Base-by-base conservation (phyloP, 2,113 vertebrate species). In the Tachysurus vachellii region DNA sequence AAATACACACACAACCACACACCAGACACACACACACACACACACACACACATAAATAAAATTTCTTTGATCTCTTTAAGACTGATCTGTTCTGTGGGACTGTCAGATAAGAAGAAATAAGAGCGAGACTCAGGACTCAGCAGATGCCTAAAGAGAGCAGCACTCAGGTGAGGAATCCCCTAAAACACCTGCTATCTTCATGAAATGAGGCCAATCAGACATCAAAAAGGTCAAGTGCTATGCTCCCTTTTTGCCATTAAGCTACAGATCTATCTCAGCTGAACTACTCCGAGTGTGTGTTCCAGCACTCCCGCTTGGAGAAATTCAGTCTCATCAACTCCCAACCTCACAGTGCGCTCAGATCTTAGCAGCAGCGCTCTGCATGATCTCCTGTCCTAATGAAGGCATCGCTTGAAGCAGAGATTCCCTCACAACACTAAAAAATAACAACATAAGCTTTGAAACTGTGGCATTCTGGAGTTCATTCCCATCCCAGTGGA, bases 211-310 rank as follows among this genome's bases (percentile, higher is more conserved):
- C 42, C 16, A 28, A 31, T 57, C 56, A 26, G 11, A 26, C 50
- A 59, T 53, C 70, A 79, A 64, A 64, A 75, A 36, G 19, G 36
- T 68, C 21, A 42, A 77, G 26, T 12, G 10, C 36, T 31, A n/a
- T 19, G 42, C 42, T 68, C 44, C 23, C 50, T 21, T 73, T 62
- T 59, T 68, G 21, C 28, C 47, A 53, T 62, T 61, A 54, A 71
- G 62, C 28, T n/a, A 59, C 42, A 83, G 84, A 71, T 86, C 62
- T 83, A 89, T 44, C 84, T 79, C 71, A 59, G 19, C 36, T 28
- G 42, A 28, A 47, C 53, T 61, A 53, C 50, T 64, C 68, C 31
- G 23, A 70, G 19, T 12, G 66, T 54, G 28, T 54, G 62, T 42
- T 56, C 54, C 42, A 5, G 53, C 53, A 23, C 28, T 59, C 17